These are phyloP conservation scores for Hiodon tergisus DNA, from an alignment of 2,113 vertebrate genomes.

Conservation along the genomic window DNA sequence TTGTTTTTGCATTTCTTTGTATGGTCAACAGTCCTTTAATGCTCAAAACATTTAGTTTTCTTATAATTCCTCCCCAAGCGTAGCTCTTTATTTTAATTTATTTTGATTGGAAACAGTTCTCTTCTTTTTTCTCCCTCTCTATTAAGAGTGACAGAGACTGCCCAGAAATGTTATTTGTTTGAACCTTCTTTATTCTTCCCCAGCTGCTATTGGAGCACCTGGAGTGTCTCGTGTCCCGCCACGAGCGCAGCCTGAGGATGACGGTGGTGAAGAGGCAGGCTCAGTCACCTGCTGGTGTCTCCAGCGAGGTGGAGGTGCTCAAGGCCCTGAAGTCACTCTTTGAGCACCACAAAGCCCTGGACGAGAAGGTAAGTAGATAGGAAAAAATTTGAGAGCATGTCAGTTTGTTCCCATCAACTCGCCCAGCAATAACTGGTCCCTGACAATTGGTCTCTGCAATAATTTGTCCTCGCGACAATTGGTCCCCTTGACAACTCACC, in stretches of 20 bases:
- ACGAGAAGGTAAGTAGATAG: conserved; percentile 74
- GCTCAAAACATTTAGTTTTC: no score
- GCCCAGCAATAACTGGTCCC: no score
- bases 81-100: no score
- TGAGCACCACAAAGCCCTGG: conserved; percentile 89
- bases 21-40: no score
- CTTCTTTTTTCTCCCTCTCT: not conserved
- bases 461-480: no score
- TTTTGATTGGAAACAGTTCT: no score
- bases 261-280: conserved; percentile 87
- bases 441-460: no score
- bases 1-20: no score
- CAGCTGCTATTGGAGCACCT: conserved; percentile 86
- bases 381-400: conserved; percentile 23
- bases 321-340: conserved; percentile 90
- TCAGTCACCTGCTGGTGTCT: conserved; percentile 82
- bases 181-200: not conserved
- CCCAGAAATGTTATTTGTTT: no score
- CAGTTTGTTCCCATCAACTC: conserved; percentile 40
- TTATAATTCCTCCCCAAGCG: no score
- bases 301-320: conserved; percentile 88
- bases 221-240: conserved; percentile 86
- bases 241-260: conserved; percentile 89
- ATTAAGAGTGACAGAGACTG: no score
- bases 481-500: no score